Evolutionary conservation across 1,140 invertebrate genomes (phyloP), one percentile per base, ranked within the genome.

Genomic region (Zaprionus ornatus): DNA sequence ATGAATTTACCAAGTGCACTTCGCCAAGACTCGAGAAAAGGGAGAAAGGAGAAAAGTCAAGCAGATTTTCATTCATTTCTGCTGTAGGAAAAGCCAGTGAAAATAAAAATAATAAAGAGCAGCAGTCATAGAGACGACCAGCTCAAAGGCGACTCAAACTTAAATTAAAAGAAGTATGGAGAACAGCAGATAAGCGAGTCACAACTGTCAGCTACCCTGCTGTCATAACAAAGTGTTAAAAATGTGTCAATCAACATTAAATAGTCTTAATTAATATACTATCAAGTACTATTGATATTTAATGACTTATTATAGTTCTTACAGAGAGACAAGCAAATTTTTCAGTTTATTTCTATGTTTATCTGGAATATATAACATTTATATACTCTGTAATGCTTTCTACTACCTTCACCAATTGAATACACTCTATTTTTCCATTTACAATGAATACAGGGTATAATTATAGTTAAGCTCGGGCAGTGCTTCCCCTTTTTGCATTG

Each of bases 61-160:
- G 19, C 45, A 50, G 45, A 50, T 50, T 50, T 50, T 23, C 45
- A 23, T 19, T 45, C n/a, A 45, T n/a, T 45, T 45, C n/a, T 37
- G 35, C 35, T 15, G 35, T 45, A 17, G 40, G 40, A 45, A 45
- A 45, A 45, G 40, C 40, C n/a, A 23, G 45, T 19, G 10, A 23
- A 50, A 50, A 21, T 21, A 50, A 23, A 50, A 50, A 50, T 50
- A 23, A 23, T 50, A 23, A 50, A 50, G 45, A 12, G 45, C 19
- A 23, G 19, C 17, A 50, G 21, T 50, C 45, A 23, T 23, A 21
- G 21, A 50, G 9, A 32, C 29, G 29, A 32, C 29, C 2, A 50
- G 21, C 45, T 50, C 45, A 50, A 50, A 50, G 45, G 45, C 45
- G 45, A 50, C 45, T 50, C 19, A 50, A 50, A 50, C 45, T 23